Conservation (phyloP, 1,140 invertebrate species). For the Zaprionus vittiger region DNA sequence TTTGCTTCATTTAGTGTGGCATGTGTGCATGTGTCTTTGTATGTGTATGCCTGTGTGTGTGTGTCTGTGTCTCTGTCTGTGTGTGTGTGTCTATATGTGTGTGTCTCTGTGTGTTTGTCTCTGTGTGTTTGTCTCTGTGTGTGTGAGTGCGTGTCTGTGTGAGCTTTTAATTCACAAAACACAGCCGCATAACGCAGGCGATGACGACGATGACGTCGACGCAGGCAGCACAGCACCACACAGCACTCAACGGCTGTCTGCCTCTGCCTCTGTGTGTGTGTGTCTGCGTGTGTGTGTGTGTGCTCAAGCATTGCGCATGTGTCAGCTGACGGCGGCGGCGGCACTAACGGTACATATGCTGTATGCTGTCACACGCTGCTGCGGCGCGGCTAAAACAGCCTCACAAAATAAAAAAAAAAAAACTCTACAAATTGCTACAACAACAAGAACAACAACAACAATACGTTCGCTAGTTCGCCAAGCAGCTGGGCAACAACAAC, state of each 20-base stretch:
- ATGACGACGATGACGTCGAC: constrained; percentile 23
- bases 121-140: neutral
- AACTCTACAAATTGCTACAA: neutral
- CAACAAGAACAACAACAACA: neutral
- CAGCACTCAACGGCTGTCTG: constrained; percentile 37
- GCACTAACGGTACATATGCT: constrained; percentile 32
- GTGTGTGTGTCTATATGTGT: neutral
- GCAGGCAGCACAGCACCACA: constrained; percentile 14
- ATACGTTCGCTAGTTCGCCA: neutral
- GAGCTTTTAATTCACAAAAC: constrained; percentile 60
- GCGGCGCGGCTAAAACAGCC: constrained; percentile 8
- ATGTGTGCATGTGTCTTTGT: constrained; percentile 1
- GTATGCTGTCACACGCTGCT: constrained; percentile 25
- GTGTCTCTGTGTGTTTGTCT: constrained; percentile 6
- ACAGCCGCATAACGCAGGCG: constrained; percentile 29
- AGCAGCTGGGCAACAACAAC: constrained; percentile 16
- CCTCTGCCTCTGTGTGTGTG: constrained; percentile 11
- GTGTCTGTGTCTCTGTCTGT: constrained; percentile 3
- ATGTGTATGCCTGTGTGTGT: neutral
- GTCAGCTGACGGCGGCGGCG: neutral
- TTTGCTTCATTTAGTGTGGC: constrained; percentile 46
- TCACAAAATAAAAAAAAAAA: constrained; percentile 9
- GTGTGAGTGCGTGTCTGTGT: constrained; percentile 22
- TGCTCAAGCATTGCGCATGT: constrained; percentile 64
- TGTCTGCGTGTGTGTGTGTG: constrained; percentile 46